These are phyloP conservation scores for Oligia latruncula DNA, from an alignment of 2,888 invertebrate genomes.

Conservation along the genomic window DNA sequence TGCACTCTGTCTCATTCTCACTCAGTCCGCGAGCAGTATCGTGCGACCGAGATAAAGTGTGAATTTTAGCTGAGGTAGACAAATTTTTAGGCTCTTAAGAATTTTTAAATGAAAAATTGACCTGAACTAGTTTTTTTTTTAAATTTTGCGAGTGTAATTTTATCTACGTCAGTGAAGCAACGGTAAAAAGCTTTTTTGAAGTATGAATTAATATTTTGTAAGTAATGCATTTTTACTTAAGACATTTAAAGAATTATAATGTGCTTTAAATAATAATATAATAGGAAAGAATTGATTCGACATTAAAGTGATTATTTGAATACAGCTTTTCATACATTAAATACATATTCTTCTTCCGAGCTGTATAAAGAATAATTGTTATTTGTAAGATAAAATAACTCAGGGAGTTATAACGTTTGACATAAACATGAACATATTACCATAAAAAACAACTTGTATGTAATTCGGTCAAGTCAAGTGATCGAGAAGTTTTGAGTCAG, in stretches of 20 bases:
- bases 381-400: not conserved
- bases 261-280: not conserved
- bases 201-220: not conserved
- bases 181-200: too few species aligned
- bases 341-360: not conserved
- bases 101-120: too few species aligned
- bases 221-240: constrained; percentile 23
- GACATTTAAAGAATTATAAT: constrained; percentile 21
- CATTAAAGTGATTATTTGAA: constrained; percentile 6
- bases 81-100: too few species aligned
- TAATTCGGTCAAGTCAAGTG: not conserved
- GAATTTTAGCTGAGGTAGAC: too few species aligned
- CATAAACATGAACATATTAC: not conserved
- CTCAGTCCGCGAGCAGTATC: too few species aligned
- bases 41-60: too few species aligned
- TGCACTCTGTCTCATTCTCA: too few species aligned
- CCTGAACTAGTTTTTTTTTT: too few species aligned
- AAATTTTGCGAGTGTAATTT: too few species aligned
- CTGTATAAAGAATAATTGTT: not conserved
- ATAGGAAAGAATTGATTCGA: constrained; percentile 1
- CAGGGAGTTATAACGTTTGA: not conserved
- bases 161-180: too few species aligned
- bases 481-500: not conserved
- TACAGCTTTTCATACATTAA: not conserved
- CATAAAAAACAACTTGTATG: not conserved